phyloP scores from a whole-genome alignment of 2,797 vertebrate genomes.

The Acanthis flammea region DNA sequence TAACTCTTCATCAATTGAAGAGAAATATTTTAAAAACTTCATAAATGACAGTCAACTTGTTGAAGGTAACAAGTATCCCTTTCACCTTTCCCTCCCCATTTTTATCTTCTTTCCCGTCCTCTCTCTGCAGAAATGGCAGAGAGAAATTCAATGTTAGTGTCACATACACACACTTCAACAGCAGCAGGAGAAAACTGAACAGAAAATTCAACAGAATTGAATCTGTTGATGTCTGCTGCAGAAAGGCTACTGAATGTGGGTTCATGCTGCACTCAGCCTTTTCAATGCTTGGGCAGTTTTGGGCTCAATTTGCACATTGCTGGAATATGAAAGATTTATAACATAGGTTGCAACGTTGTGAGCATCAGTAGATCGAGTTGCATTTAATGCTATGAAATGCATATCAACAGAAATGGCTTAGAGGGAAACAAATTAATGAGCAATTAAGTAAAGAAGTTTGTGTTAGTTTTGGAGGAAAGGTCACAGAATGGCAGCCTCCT shows the following conservation, averaged over 20 bases:
- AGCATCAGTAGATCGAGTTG: not conserved
- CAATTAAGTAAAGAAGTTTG: not conserved
- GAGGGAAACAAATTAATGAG: not conserved
- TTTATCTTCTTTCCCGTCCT: not conserved
- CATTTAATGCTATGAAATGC: not conserved
- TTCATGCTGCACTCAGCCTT: not conserved
- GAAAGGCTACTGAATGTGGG: not conserved
- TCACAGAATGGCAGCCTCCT: not conserved
- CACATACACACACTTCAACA: not conserved
- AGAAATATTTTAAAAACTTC: conserved; percentile 56
- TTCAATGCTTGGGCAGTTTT: not conserved
- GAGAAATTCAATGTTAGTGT: not conserved
- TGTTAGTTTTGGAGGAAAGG: not conserved
- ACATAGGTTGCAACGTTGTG: not conserved
- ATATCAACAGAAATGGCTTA: not conserved
- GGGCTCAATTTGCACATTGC: not conserved
- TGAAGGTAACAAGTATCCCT: conserved; percentile 40
- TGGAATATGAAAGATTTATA: not conserved
- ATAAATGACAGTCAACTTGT: conserved; percentile 27
- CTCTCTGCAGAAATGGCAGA: not conserved
- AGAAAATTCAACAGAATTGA: not conserved
- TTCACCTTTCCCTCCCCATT: not conserved
- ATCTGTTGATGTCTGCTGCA: not conserved
- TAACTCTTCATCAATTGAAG: conserved; percentile 68
- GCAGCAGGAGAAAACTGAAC: not conserved